Conservation (phyloP, 2,113 vertebrate genomes). For the mouse (Mus musculus) region GRCm39 chr7:112111001-112111500, state of each 20-base stretch:
- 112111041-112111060: neutral
- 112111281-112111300: neutral
- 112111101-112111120: conserved; percentile 7
- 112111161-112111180: neutral
- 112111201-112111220: neutral
- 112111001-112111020: neutral
- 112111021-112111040: too few relatives aligned
- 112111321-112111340: neutral
- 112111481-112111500: neutral
- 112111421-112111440: neutral
- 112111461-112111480: neutral
- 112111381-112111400: neutral
- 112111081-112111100: neutral
- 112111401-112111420: neutral
- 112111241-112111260: neutral
- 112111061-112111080: neutral
- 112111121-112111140: conserved; percentile 5
- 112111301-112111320: neutral
- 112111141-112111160: neutral
- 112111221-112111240: neutral
- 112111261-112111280: neutral
- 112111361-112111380: neutral
- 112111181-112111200: neutral
- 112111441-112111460: neutral
- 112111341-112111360: neutral